Evolutionary conservation across 2,888 invertebrate genomes (phyloP).

Genomic region (Sycophila texana): DNA sequence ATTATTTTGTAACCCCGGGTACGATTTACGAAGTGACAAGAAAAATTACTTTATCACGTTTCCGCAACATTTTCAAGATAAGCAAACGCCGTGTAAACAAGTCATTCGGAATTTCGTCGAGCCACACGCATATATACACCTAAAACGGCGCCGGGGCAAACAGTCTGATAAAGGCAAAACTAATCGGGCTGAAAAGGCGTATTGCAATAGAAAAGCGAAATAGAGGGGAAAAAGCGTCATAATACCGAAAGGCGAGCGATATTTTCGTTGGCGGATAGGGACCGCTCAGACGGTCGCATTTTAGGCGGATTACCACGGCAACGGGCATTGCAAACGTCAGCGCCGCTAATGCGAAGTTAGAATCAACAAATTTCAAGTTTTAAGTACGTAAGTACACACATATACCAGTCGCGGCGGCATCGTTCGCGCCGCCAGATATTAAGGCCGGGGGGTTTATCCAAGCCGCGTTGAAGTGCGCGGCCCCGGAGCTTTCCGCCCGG

Average conservation of each 20-base stretch:
- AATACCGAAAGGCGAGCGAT: neutral
- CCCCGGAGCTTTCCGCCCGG: constrained; percentile 24
- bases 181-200: neutral
- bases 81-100: no score
- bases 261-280: constrained; percentile 14
- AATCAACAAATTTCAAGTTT: constrained; percentile 65
- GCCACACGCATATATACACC: no score
- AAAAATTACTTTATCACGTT: no score
- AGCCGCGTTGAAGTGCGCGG: constrained; percentile 11
- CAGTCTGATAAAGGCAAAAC: neutral
- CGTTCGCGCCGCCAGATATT: constrained; percentile 45
- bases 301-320: constrained; percentile 43
- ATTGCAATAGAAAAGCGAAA: no score
- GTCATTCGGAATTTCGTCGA: no score
- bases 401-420: constrained; percentile 19
- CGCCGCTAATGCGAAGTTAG: constrained; percentile 58
- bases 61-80: no score
- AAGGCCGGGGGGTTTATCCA: constrained; percentile 43
- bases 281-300: constrained; percentile 24
- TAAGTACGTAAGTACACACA: constrained; percentile 57
- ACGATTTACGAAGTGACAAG: no score
- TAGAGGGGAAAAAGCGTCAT: constrained; percentile 11
- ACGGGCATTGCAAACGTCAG: constrained; percentile 26
- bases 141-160: no score
- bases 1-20: no score